Evolutionary conservation across 1,140 invertebrate species (phyloP).

Genomic region (Zaprionus ornatus): DNA sequence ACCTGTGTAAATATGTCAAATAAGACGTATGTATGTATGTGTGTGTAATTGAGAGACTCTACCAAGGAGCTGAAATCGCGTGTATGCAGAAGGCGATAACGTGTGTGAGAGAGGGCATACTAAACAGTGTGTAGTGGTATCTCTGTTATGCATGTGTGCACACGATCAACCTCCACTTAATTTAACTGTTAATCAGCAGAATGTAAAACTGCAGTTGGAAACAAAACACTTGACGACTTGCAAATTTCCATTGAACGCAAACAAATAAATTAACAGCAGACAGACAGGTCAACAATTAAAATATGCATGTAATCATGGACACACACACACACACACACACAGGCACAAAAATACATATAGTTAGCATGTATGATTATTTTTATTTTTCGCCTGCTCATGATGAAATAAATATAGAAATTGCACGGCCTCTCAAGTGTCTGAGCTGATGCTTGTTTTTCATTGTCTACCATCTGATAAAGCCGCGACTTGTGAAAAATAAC

Average conservation of each 20-base stretch:
- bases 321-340: not conserved
- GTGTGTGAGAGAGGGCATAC: slow-evolving; percentile 27
- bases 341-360: too few relatives aligned
- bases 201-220: slow-evolving; percentile 54
- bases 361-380: slow-evolving; percentile 22
- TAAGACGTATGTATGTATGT: slow-evolving; percentile 8
- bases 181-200: slow-evolving; percentile 64
- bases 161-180: slow-evolving; percentile 28
- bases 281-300: slow-evolving; percentile 34
- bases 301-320: slow-evolving; percentile 35
- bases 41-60: slow-evolving; percentile 49
- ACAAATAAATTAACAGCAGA: slow-evolving; percentile 10
- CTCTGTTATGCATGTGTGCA: not conserved
- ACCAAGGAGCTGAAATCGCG: slow-evolving; percentile 58
- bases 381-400: slow-evolving; percentile 36
- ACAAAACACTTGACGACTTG: slow-evolving; percentile 49
- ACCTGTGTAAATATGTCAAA: slow-evolving; percentile 42
- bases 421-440: slow-evolving; percentile 42
- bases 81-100: slow-evolving; percentile 50
- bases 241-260: slow-evolving; percentile 43
- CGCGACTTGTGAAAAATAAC: slow-evolving; percentile 35
- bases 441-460: slow-evolving; percentile 18
- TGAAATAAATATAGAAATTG: slow-evolving; percentile 67
- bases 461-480: slow-evolving; percentile 49
- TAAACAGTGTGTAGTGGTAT: not conserved